phyloP scores from a whole-genome alignment of 2,113 vertebrate species.

The Oreotragus oreotragus region DNA sequence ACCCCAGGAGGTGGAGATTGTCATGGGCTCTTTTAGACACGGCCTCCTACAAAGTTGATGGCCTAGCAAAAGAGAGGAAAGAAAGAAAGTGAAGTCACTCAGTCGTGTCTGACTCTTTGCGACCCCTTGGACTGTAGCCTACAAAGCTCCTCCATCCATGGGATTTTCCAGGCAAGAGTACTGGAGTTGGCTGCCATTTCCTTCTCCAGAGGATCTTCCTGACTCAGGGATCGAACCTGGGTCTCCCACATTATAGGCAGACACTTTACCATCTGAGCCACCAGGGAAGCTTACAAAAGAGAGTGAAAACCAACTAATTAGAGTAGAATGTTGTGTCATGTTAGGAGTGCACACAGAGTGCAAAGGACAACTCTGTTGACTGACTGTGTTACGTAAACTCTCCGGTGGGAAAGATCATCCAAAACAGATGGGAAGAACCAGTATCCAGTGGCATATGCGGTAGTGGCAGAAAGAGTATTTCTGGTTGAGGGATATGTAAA shows the following conservation, averaged over 20 bases:
- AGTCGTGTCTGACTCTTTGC: fast-evolving
- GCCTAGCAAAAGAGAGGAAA: not conserved
- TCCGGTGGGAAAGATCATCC: not conserved
- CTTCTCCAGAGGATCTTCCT: not conserved
- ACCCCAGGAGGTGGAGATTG: not conserved
- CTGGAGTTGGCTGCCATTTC: not conserved
- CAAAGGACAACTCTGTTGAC: not conserved
- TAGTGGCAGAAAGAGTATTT: not conserved
- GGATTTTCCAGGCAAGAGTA: not conserved
- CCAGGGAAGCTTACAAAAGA: not conserved
- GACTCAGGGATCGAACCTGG: not conserved
- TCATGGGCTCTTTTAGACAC: not conserved
- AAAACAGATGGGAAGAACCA: not conserved
- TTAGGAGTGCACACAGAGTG: not conserved
- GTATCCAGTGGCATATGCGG: no score
- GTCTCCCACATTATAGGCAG: not conserved
- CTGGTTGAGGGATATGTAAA: not conserved
- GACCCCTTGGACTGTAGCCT: not conserved
- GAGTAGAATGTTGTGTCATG: not conserved
- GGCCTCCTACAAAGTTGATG: not conserved
- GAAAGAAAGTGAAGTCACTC: not conserved
- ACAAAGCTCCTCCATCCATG: not conserved
- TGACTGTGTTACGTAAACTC: not conserved
- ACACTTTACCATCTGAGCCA: not conserved
- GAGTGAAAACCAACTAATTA: not conserved